Conservation (phyloP, 2,797 vertebrate genomes). For the Pantherophis alleghaniensis region DNA sequence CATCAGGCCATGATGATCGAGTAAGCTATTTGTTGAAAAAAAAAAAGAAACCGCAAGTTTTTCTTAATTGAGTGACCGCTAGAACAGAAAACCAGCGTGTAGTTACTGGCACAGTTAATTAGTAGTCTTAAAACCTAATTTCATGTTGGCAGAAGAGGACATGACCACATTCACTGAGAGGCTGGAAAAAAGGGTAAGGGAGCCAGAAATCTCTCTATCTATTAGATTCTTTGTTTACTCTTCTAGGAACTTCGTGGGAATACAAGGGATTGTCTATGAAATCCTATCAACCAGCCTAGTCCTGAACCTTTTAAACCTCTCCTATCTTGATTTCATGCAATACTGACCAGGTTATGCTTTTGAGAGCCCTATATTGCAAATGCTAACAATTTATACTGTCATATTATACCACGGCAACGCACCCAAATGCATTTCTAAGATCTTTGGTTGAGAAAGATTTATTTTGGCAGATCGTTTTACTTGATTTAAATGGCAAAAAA, state of each 20-base stretch:
- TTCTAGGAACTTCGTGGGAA: constrained; percentile 34
- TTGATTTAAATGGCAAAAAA: not conserved
- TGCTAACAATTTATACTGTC: not conserved
- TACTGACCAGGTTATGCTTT: constrained; percentile 21
- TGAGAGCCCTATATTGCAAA: constrained; percentile 5
- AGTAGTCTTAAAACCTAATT: constrained; percentile 56
- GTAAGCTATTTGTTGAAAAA: not conserved
- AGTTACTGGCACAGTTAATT: constrained; percentile 55
- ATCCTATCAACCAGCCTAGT: not conserved
- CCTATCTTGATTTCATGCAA: constrained; percentile 4
- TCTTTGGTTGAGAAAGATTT: not conserved
- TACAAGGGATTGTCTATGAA: not conserved
- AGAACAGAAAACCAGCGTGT: constrained; percentile 28
- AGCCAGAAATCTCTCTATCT: constrained; percentile 54
- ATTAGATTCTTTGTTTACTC: constrained; percentile 32
- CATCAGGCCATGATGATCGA: not conserved
- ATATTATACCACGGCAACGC: not conserved
- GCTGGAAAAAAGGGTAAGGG: constrained; percentile 43
- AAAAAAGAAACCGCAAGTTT: not conserved
- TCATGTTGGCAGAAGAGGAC: constrained; percentile 61
- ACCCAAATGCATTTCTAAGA: constrained; percentile 2
- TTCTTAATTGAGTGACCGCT: constrained; percentile 13
- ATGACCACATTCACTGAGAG: constrained; percentile 59
- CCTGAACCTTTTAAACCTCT: not conserved
- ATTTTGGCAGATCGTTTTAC: not conserved